phyloP scores from a whole-genome alignment of 2,113 vertebrate species.

The Stomatorhinus ivindoensis region DNA sequence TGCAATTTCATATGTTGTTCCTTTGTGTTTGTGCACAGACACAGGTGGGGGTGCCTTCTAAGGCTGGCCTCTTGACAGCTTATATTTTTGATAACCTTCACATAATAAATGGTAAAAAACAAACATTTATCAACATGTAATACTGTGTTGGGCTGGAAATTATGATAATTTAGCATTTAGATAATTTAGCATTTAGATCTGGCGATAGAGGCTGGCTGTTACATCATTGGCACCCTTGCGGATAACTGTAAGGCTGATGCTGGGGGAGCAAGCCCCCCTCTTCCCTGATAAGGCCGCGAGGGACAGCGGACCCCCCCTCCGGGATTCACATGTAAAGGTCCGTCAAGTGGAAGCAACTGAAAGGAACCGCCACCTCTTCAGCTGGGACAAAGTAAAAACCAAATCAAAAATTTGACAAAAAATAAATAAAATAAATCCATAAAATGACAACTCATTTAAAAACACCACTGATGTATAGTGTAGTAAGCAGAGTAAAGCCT shows the following conservation, averaged over 20 bases:
- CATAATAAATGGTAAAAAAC: background rate
- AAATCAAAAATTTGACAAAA: background rate
- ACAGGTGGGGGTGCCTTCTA: background rate
- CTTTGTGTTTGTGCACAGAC: slow-evolving; percentile 8
- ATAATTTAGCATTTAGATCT: background rate
- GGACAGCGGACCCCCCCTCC: background rate
- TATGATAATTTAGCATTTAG: background rate
- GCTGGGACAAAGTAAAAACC: background rate
- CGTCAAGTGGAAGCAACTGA: background rate
- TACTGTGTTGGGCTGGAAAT: background rate
- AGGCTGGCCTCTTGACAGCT: background rate
- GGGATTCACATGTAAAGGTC: background rate
- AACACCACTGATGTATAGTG: background rate
- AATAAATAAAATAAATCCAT: background rate
- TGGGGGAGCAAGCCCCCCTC: background rate
- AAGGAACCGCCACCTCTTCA: background rate
- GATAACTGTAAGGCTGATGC: background rate
- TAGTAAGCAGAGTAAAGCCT: background rate
- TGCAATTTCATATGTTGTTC: background rate
- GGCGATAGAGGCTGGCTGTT: background rate
- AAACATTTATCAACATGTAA: background rate
- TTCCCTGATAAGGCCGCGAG: background rate
- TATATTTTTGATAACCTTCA: background rate
- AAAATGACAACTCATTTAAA: background rate
- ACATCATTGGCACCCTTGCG: background rate